Base-by-base conservation (phyloP, 2,113 vertebrate genomes). In the Ailuropoda melanoleuca region DNA sequence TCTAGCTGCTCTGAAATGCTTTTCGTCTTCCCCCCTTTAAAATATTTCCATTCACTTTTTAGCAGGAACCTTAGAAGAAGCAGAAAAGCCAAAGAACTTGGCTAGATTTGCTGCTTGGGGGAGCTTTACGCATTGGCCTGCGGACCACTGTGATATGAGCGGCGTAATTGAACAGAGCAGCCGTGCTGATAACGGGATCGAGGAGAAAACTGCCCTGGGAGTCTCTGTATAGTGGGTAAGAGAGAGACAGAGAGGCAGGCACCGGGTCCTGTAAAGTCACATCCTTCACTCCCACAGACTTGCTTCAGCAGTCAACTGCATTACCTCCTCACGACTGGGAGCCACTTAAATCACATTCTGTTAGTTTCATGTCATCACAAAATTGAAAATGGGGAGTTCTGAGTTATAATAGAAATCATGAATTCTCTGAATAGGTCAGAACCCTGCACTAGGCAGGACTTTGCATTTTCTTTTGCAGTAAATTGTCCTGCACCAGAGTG, bases 321-420 rank as follows among this genome's bases (percentile, higher is more conserved):
- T 95, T 94, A 43, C 37, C 97, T 86, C 72, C 53, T 37, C 31
- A 81, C 77, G 19, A 77, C 18, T 1, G 8, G 1, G 19, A 94
- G 91, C 68, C 18, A 66, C 50, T 95, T 64, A 84, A 96, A 91
- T 48, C 66, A 66, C 80, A 81, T 37, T 92, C 17, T n/a, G 85
- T 97, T 92, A 88, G 80, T 34, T 46, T 78, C 84, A 55, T 62
- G 18, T 46, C 66, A 53, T 43, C 92, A 46, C 3, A 58, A 97
- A 97, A 90, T 85, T 96, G 97, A 95, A 98, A 97, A 75, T 13
- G 29, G 12, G 60, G 62, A 90, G 43, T 14, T 62, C 75, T 93
- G 97, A 81, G 82, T 95, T 92, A 95, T 46, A 75, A 8, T 19
- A 46, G 70, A 43, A 14, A 68, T 89, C 81, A 85, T 88, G 75